Evolutionary conservation across 2,888 invertebrate genomes (phyloP).

Genomic region (Dugesia japonica): DNA sequence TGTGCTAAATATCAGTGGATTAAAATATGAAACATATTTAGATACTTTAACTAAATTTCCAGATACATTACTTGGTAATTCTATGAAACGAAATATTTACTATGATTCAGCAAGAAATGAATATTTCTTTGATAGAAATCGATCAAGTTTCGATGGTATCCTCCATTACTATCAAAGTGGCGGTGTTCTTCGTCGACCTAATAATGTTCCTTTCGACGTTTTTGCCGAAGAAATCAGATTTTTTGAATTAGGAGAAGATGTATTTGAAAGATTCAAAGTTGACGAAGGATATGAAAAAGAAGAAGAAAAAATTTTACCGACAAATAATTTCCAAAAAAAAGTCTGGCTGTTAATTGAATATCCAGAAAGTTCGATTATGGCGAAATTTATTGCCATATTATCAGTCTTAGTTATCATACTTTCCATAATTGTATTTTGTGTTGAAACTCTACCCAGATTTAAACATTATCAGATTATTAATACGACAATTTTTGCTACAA

Average conservation of each 20-base stretch:
- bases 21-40: not conserved
- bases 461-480: not conserved
- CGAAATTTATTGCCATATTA: not conserved
- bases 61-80: not conserved
- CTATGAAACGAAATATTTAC: not conserved
- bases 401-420: not conserved
- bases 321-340: not conserved
- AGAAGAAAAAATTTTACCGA: not conserved
- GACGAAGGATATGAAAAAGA: not conserved
- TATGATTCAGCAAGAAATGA: not conserved
- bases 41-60: not conserved
- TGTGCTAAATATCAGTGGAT: not conserved
- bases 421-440: not conserved
- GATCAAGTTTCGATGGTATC: not conserved
- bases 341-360: not conserved
- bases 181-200: not conserved
- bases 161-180: not conserved
- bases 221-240: not conserved
- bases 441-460: not conserved
- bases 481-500: too few relatives aligned
- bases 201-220: not conserved
- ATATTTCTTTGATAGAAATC: not conserved
- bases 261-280: not conserved
- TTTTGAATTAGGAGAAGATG: not conserved
- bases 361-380: not conserved